Conservation (phyloP, 2,888 invertebrate species). For the Drosophila diplacantha region DNA sequence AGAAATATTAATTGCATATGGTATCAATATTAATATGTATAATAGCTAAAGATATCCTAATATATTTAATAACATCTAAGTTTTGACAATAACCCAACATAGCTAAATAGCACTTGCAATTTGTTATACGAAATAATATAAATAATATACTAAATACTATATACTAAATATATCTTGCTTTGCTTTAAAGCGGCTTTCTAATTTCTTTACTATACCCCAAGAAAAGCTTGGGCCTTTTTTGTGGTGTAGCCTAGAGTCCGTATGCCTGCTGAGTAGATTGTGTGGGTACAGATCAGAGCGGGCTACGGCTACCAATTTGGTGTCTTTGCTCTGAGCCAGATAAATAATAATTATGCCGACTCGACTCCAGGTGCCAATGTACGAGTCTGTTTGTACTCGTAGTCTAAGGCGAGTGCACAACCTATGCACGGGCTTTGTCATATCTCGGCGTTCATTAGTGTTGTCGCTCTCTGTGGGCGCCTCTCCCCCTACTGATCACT, state of each 20-base stretch:
- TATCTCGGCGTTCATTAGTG: slow-evolving; percentile 68
- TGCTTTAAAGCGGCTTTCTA: not conserved
- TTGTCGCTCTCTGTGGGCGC: slow-evolving; percentile 63
- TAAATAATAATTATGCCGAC: slow-evolving; percentile 69
- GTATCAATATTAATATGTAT: no score
- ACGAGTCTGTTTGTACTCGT: slow-evolving; percentile 4
- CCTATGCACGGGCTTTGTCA: slow-evolving; percentile 55
- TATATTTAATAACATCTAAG: no score
- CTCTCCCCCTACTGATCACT: slow-evolving; percentile 42
- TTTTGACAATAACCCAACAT: not conserved
- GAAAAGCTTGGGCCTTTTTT: not conserved
- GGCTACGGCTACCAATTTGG: slow-evolving; percentile 63
- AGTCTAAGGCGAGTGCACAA: slow-evolving; percentile 53
- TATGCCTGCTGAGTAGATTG: slow-evolving; percentile 13
- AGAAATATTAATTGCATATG: no score
- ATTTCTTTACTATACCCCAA: not conserved
- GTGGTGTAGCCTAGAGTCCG: not conserved
- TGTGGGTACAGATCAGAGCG: slow-evolving; percentile 60
- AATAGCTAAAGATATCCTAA: no score
- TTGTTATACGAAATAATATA: not conserved
- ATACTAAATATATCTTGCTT: not conserved
- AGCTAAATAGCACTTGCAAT: not conserved
- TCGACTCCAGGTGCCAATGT: slow-evolving; percentile 41
- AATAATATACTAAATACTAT: no score
- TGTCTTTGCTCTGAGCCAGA: slow-evolving; percentile 58